A percentile compares a stretch with the other conserved stretches of the same genome.
phyloP scores from a whole-genome alignment of 2,797 vertebrate genomes.

The Sebastes matsubarae region DNA sequence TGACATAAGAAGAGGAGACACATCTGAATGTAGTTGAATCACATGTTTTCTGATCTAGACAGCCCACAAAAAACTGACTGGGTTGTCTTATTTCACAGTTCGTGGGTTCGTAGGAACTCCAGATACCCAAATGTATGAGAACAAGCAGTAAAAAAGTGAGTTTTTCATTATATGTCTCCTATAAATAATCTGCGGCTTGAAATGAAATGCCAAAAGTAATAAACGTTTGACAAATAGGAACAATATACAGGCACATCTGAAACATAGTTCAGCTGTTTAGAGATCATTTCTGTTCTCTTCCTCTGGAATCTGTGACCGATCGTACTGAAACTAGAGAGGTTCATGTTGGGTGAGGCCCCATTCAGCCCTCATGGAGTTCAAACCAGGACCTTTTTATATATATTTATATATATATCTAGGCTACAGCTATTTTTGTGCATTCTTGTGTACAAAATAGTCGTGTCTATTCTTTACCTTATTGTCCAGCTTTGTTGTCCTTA shows the following conservation, averaged over 20 bases:
- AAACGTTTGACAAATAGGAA: slow-evolving; percentile 23
- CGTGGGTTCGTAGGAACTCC: not conserved
- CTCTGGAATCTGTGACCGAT: slow-evolving; percentile 45
- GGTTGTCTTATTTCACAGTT: not conserved
- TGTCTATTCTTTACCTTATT: not conserved
- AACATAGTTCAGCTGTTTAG: not conserved
- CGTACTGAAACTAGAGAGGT: slow-evolving; percentile 7
- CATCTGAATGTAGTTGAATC: too few species aligned
- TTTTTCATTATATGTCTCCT: not conserved
- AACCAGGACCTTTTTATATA: not conserved
- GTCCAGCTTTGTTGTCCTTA: not conserved
- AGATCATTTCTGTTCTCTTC: slow-evolving; percentile 18
- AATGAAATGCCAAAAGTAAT: slow-evolving; percentile 18
- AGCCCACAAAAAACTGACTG: not conserved
- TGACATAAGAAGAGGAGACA: too few species aligned
- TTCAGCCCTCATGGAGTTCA: not conserved
- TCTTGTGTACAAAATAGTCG: not conserved
- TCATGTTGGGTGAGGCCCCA: slow-evolving; percentile 18
- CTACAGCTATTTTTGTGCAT: not conserved
- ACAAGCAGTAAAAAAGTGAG: not conserved
- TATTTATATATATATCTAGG: not conserved
- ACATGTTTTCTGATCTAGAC: too few species aligned
- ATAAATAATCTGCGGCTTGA: not conserved
- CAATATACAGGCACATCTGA: slow-evolving; percentile 18
- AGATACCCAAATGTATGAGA: not conserved